phyloP scores from a whole-genome alignment of 2,113 vertebrate genomes.

The Neolamprologus toae region DNA sequence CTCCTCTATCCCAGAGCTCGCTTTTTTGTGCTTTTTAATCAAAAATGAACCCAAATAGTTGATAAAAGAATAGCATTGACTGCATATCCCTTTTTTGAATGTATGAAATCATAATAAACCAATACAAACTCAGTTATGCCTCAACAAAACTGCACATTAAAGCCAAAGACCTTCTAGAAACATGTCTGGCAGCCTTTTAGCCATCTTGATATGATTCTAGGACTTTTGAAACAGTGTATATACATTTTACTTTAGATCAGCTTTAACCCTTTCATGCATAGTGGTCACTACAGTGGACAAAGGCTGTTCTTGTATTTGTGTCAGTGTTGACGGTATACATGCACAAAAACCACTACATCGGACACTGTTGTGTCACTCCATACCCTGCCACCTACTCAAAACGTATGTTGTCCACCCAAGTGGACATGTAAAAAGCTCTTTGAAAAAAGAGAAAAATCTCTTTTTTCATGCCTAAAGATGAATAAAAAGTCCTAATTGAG shows the following conservation, averaged over 20 bases:
- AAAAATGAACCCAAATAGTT: not conserved
- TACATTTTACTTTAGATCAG: not conserved
- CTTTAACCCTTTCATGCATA: not conserved
- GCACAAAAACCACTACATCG: not conserved
- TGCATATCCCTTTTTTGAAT: not conserved
- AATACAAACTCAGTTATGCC: not conserved
- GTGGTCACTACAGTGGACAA: not conserved
- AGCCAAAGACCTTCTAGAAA: not conserved
- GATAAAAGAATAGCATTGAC: not conserved
- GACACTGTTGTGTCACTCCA: not conserved
- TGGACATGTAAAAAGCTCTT: not conserved
- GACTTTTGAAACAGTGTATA: not conserved
- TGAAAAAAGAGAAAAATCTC: not conserved
- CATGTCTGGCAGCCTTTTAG: not conserved
- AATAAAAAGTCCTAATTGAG: not conserved
- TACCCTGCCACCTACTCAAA: not conserved
- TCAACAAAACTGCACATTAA: not conserved
- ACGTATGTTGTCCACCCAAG: not conserved
- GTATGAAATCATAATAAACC: not conserved
- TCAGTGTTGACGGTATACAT: not conserved
- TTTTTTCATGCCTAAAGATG: not conserved
- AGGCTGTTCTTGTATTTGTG: not conserved
- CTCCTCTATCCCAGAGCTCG: not conserved
- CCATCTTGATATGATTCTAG: not conserved
- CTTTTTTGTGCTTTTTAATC: not conserved